phyloP scores from a whole-genome alignment of 2,797 vertebrate genomes.

The Enteromius thamalakanensis region DNA sequence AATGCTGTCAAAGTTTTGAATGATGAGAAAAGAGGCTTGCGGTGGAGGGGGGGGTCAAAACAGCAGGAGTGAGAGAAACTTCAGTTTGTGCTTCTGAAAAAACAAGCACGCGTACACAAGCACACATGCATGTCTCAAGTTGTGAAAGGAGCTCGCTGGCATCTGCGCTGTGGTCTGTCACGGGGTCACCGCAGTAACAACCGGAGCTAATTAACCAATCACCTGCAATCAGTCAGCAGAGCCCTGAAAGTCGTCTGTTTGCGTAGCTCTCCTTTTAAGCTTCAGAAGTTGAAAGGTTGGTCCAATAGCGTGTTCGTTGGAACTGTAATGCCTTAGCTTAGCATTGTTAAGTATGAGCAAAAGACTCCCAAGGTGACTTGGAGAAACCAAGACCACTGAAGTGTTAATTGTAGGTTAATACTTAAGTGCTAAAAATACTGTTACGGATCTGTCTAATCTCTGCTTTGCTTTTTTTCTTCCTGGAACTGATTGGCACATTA shows the following conservation, averaged over 20 bases:
- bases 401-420: conserved; percentile 16
- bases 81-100: conserved; percentile 28
- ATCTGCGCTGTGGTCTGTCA: conserved; percentile 50
- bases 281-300: neutral
- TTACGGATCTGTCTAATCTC: conserved; percentile 1
- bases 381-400: neutral
- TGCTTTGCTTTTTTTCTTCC: neutral
- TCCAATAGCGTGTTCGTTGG: neutral
- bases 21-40: conserved; percentile 32
- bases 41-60: neutral
- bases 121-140: conserved; percentile 11
- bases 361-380: conserved; percentile 17
- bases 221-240: conserved; percentile 51
- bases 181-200: conserved; percentile 53
- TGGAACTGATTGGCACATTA: neutral
- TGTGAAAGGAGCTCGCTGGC: conserved; percentile 39
- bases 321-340: neutral
- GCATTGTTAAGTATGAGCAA: conserved; percentile 8
- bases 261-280: conserved; percentile 9
- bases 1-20: conserved; percentile 42
- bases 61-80: neutral
- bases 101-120: conserved; percentile 31
- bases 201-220: conserved; percentile 54
- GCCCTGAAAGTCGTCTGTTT: conserved; percentile 24
- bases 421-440: conserved; percentile 12